Base-by-base conservation (phyloP, 2,113 vertebrate genomes). In the Micromys minutus region DNA sequence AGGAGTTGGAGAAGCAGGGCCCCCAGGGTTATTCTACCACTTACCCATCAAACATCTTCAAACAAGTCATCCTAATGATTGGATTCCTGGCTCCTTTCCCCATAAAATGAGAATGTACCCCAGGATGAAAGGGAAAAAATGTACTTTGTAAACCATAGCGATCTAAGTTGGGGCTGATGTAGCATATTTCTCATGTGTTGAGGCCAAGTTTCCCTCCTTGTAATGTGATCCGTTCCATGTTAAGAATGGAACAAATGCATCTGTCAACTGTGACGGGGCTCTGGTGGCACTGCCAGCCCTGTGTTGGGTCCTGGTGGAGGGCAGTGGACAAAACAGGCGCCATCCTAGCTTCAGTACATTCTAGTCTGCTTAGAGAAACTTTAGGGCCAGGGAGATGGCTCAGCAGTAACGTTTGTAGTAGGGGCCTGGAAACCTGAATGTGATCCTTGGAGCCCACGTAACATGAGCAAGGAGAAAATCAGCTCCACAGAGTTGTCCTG, bases 181-280 rank as follows among this genome's bases (percentile, higher is more conserved):
- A 94, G 69, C 24, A 13, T 57, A 77, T 84, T 74, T 90, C 86
- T 71, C 52, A 47, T 59, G 57, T n/a, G 22, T 61, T 39, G 24
- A 77, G 75, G 50, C 69, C 72, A 77, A 52, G 47, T 90, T 57
- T 95, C 72, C 29, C 67, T 84, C 83, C 42, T 83, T 77, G 22
- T 75, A 93, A 93, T 34, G 67, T 90, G 63, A 89, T 87, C 95
- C 87, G 84, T 74, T 89, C 55, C 55, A 26, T 77, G 67, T 87
- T 77, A 95, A 89, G 84, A 75, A 87, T 3, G 31, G 52, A 72
- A 85, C 65, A 72, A 47, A 92, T 50, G n/a, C 17, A 52, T 85
- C 50, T 50, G 42, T 45, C 93, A 19, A 55, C 87, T 50, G 85
- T 90, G 59, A 36, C 5, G 19, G 85, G 69, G 65, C 24, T 36